Conservation (phyloP, 2,797 vertebrate genomes). For the Hippopotamyrus pictus region DNA sequence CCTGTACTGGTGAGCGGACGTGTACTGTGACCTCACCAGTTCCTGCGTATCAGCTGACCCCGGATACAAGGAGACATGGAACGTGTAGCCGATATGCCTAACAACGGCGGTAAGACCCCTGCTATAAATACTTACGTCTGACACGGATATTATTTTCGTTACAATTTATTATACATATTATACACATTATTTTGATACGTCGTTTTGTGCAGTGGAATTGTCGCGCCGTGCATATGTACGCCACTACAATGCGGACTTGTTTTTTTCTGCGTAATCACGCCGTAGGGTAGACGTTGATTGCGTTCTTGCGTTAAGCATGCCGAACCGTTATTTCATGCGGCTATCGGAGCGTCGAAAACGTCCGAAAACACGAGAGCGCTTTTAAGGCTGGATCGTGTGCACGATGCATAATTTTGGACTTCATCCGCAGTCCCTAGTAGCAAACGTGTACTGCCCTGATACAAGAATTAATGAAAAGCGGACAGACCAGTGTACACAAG, state of each 20-base stretch:
- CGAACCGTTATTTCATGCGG: slow-evolving; percentile 17
- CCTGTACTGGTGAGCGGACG: slow-evolving; percentile 67
- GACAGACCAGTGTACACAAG: not conserved
- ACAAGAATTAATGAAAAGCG: not conserved
- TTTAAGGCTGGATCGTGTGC: not conserved
- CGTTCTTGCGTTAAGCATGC: slow-evolving; percentile 15
- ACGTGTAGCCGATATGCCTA: slow-evolving; percentile 59
- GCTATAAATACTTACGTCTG: slow-evolving; percentile 31
- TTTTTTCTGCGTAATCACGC: slow-evolving; percentile 6
- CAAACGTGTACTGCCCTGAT: not conserved
- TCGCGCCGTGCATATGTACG: not conserved
- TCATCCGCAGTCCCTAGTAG: not conserved
- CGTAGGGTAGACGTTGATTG: slow-evolving; percentile 20
- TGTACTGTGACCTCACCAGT: slow-evolving; percentile 55
- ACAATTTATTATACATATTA: slow-evolving; percentile 22
- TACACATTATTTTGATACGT: slow-evolving; percentile 18
- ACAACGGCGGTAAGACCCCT: slow-evolving; percentile 59
- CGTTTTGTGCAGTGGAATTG: slow-evolving; percentile 24
- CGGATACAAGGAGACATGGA: slow-evolving; percentile 63
- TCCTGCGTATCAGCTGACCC: slow-evolving; percentile 57
- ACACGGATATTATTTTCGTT: slow-evolving; percentile 23
- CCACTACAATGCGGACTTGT: not conserved
- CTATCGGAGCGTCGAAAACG: not conserved
- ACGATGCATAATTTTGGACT: not conserved
- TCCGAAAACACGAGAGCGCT: not conserved